These are phyloP conservation scores for Synergus japonicus DNA, from an alignment of 2,888 invertebrate species.

Conservation along the genomic window DNA sequence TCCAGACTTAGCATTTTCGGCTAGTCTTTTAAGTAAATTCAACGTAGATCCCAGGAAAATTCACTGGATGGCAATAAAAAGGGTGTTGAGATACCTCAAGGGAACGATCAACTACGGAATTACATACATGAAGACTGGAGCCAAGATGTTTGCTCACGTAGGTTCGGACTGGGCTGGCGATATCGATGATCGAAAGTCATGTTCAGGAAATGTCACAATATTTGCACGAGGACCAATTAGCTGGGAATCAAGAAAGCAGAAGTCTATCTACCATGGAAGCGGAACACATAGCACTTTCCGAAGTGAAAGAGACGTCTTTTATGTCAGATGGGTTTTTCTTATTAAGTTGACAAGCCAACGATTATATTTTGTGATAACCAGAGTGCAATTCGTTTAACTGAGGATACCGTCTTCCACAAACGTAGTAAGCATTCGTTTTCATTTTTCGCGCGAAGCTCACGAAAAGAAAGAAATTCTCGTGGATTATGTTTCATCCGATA, in stretches of 20 bases:
- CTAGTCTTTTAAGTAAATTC: constrained; percentile 48
- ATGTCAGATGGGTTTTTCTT: constrained; percentile 45
- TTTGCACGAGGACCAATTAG: constrained; percentile 32
- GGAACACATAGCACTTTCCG: constrained; percentile 47
- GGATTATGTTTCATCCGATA: neutral
- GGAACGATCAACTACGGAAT: constrained; percentile 42
- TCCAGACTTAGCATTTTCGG: constrained; percentile 52
- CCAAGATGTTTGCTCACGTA: constrained; percentile 37
- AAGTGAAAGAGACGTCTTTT: constrained; percentile 40
- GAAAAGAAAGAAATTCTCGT: constrained; percentile 5
- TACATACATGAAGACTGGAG: constrained; percentile 33
- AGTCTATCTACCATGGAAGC: constrained; percentile 39
- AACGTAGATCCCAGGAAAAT: constrained; percentile 21
- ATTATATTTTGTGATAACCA: constrained; percentile 44
- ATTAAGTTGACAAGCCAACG: constrained; percentile 39
- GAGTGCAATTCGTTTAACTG: constrained; percentile 24
- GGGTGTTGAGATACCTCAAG: constrained; percentile 42
- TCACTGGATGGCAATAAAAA: constrained; percentile 47
- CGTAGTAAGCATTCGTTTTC: neutral
- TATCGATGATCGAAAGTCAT: constrained; percentile 44
- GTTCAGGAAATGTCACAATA: constrained; percentile 43
- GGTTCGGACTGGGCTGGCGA: constrained; percentile 51
- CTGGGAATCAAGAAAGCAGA: constrained; percentile 26
- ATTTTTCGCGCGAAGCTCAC: neutral
- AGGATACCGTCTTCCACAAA: constrained; percentile 40